These are phyloP conservation scores for Typhlichthys eigenmanni DNA, from an alignment of 2,797 vertebrate species.

Conservation along the genomic window DNA sequence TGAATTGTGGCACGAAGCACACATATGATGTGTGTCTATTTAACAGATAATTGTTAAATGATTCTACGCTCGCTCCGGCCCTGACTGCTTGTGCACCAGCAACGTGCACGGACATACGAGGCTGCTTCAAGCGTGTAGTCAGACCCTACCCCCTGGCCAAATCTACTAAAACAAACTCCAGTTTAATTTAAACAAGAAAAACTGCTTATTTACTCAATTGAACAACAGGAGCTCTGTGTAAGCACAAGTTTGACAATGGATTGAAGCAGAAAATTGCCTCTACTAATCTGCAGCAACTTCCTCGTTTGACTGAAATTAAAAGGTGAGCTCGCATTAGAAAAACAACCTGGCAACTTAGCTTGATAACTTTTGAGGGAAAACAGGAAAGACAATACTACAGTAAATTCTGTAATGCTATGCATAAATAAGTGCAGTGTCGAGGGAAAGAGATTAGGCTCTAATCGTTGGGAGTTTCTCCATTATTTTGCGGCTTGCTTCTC, in stretches of 20 bases:
- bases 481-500: slow-evolving; percentile 56
- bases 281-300: slow-evolving; percentile 68
- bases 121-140: slow-evolving; percentile 8
- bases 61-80: too few species aligned
- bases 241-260: slow-evolving; percentile 72
- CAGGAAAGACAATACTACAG: slow-evolving; percentile 55
- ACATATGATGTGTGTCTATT: too few species aligned
- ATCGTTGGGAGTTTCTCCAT: slow-evolving; percentile 62
- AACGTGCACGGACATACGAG: neutral
- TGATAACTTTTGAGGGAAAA: slow-evolving; percentile 53
- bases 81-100: too few species aligned
- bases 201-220: slow-evolving; percentile 47
- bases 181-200: slow-evolving; percentile 10
- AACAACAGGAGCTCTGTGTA: slow-evolving; percentile 70
- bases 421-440: slow-evolving; percentile 50
- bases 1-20: too few species aligned
- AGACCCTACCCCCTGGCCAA: slow-evolving; percentile 8
- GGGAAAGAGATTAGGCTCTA: slow-evolving; percentile 58
- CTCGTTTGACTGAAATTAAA: slow-evolving; percentile 73
- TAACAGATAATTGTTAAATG: too few species aligned
- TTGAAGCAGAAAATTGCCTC: slow-evolving; percentile 81
- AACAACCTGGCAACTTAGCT: slow-evolving; percentile 64
- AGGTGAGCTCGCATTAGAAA: slow-evolving; percentile 77
- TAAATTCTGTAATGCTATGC: slow-evolving; percentile 55
- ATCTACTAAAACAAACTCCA: slow-evolving; percentile 60